Conservation (phyloP, 1,140 invertebrate species). For the Drosophila mojavensis region DNA sequence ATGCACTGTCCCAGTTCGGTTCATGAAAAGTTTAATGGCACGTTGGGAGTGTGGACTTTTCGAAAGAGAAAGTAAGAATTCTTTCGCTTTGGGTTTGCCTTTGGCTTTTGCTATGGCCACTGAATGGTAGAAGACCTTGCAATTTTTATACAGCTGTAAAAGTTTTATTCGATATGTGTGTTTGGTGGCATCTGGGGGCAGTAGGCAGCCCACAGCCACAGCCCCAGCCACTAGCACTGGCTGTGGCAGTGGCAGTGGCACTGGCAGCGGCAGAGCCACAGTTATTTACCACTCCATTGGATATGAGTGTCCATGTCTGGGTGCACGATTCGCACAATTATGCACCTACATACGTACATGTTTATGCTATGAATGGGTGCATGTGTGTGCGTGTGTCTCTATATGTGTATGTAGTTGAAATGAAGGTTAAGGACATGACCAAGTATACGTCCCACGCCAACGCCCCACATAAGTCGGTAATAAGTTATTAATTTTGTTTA, state of each 20-base stretch:
- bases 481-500: constrained; percentile 21
- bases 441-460: background rate
- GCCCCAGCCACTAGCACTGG: constrained; percentile 55
- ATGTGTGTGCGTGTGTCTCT: constrained; percentile 8
- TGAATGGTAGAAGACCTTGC: constrained; percentile 77
- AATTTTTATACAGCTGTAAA: constrained; percentile 82
- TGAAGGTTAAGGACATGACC: constrained; percentile 14
- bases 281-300: constrained; percentile 74
- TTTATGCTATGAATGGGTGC: constrained; percentile 10
- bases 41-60: constrained; percentile 52
- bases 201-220: constrained; percentile 18
- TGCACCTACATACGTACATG: background rate
- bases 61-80: constrained; percentile 81
- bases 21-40: constrained; percentile 80
- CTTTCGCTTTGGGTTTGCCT: constrained; percentile 67
- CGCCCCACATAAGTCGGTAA: constrained; percentile 17
- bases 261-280: constrained; percentile 49
- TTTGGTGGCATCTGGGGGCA: constrained; percentile 51
- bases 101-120: constrained; percentile 53
- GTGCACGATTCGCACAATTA: constrained; percentile 11
- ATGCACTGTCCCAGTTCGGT: constrained; percentile 79
- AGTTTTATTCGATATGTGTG: constrained; percentile 80
- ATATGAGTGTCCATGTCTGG: constrained; percentile 55
- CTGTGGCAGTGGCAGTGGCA: constrained; percentile 13
- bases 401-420: background rate